These are phyloP conservation scores for Synanthedon tipuliformis DNA, from an alignment of 2,888 invertebrate genomes.

Conservation along the genomic window DNA sequence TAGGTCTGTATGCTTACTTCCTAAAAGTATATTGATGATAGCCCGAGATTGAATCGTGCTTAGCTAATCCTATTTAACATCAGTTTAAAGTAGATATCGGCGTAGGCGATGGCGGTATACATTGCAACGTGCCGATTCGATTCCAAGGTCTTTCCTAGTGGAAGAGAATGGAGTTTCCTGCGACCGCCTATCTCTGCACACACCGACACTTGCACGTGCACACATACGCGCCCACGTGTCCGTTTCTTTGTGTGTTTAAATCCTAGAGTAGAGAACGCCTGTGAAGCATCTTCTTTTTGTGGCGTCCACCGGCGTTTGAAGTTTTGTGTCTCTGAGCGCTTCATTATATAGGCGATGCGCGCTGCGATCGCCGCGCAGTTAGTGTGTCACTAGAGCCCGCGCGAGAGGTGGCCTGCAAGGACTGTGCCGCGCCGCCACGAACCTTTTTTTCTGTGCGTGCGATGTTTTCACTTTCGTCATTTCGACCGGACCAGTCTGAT, in stretches of 20 bases:
- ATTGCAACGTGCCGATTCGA: slow-evolving; percentile 68
- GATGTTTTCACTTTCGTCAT: slow-evolving; percentile 71
- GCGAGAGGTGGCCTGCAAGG: slow-evolving; percentile 68
- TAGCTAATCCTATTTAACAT: slow-evolving; percentile 36
- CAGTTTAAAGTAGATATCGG: slow-evolving; percentile 54
- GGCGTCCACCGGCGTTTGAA: slow-evolving; percentile 58
- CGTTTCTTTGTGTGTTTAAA: slow-evolving; percentile 56
- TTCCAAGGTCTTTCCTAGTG: slow-evolving; percentile 72
- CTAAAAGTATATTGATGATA: background rate
- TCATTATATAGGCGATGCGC: slow-evolving; percentile 66
- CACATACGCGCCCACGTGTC: slow-evolving; percentile 62
- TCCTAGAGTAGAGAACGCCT: slow-evolving; percentile 61
- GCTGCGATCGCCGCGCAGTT: slow-evolving; percentile 62
- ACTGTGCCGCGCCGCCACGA: slow-evolving; percentile 46
- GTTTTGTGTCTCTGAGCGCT: slow-evolving; percentile 50
- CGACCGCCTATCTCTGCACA: slow-evolving; percentile 67
- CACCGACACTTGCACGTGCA: slow-evolving; percentile 56
- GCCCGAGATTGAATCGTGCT: background rate
- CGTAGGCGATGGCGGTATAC: slow-evolving; percentile 68
- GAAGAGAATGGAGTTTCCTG: slow-evolving; percentile 72
- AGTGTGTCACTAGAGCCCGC: slow-evolving; percentile 67
- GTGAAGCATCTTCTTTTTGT: slow-evolving; percentile 65
- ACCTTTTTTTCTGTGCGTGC: slow-evolving; percentile 67
- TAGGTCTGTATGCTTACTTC: background rate
- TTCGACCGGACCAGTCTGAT: slow-evolving; percentile 69